A percentile compares a stretch with the other conserved stretches of the same genome.
phyloP scores from a whole-genome alignment of 2,113 vertebrate species.

The Prunella fulvescens region DNA sequence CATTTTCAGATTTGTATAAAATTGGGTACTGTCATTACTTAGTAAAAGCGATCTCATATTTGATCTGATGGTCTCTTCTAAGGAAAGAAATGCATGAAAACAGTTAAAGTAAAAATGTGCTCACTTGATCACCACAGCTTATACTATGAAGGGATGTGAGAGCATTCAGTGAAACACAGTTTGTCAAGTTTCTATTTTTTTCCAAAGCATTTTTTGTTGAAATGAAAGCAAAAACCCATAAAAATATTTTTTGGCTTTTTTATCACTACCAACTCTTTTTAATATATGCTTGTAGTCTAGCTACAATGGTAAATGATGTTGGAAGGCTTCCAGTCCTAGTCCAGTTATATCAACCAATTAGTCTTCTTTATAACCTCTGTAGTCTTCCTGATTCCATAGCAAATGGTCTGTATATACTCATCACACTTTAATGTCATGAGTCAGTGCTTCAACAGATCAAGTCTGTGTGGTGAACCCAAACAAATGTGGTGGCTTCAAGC shows the following conservation, averaged over 20 bases:
- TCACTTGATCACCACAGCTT: background rate
- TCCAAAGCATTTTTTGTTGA: background rate
- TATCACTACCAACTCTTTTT: background rate
- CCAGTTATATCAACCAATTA: conserved; percentile 54
- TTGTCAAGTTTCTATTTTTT: background rate
- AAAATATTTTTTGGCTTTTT: background rate
- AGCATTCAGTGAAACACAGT: background rate
- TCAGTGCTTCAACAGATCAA: conserved; percentile 8
- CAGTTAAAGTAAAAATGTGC: background rate
- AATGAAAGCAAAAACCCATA: background rate
- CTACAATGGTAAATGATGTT: background rate
- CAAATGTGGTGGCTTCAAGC: background rate
- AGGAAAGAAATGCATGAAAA: background rate
- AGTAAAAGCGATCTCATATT: background rate
- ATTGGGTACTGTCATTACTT: background rate
- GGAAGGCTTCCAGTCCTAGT: conserved; percentile 51
- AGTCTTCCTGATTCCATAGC: conserved; percentile 51
- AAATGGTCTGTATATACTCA: conserved; percentile 31
- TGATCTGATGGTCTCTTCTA: background rate
- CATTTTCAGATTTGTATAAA: background rate
- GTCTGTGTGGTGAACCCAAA: conserved; percentile 14
- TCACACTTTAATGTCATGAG: conserved; percentile 57
- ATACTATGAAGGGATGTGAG: background rate
- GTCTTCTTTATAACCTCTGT: conserved; percentile 50
- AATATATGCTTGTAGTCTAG: background rate